phyloP scores from a whole-genome alignment of 1,140 invertebrate species.

The Drosophila yakuba region DNA sequence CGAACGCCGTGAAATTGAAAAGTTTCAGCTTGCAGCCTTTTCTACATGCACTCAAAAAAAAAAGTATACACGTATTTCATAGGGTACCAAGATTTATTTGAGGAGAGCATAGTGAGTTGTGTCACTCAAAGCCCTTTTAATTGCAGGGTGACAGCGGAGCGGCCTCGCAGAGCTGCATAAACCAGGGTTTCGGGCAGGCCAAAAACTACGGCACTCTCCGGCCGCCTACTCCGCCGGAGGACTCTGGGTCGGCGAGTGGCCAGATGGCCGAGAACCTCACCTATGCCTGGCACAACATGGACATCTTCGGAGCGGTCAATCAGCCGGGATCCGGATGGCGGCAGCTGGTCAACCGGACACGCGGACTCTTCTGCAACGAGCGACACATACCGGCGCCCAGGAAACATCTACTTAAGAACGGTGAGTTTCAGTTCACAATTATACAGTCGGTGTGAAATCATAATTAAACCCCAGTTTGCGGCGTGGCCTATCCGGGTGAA shows the following conservation, averaged over 20 bases:
- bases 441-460: not conserved
- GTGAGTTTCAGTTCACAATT: conserved; percentile 26
- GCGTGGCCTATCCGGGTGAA: conserved; percentile 94
- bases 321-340: conserved; percentile 73
- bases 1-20: conserved; percentile 68
- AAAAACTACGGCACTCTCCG: conserved; percentile 79
- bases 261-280: conserved; percentile 86
- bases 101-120: too few species aligned
- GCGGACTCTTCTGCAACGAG: conserved; percentile 84
- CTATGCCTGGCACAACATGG: conserved; percentile 90
- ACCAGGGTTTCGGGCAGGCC: conserved; percentile 54
- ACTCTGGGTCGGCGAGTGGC: conserved; percentile 7
- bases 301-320: conserved; percentile 86
- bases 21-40: conserved; percentile 48
- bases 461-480: conserved; percentile 87
- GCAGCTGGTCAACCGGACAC: conserved; percentile 84
- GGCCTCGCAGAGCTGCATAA: conserved; percentile 64
- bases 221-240: conserved; percentile 34
- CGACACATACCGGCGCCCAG: conserved; percentile 85
- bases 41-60: conserved; percentile 4
- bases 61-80: too few species aligned
- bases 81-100: too few species aligned
- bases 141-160: conserved; percentile 6
- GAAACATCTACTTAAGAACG: conserved; percentile 89
- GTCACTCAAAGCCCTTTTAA: not conserved